These are phyloP conservation scores for Crotophaga sulcirostris DNA, from an alignment of 2,113 vertebrate genomes.

Conservation along the genomic window DNA sequence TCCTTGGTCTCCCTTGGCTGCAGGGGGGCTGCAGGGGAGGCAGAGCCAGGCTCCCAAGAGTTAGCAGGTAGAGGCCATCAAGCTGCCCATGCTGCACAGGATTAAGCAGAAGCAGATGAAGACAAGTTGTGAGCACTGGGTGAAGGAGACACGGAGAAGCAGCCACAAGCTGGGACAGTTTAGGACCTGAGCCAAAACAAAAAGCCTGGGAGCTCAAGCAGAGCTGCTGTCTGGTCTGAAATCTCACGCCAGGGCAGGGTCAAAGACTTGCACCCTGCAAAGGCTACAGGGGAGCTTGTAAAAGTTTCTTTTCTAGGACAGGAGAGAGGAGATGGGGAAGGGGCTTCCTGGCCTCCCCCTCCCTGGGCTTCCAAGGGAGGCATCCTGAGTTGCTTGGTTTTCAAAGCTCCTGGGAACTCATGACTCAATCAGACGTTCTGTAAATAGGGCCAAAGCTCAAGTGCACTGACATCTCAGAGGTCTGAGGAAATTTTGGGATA, in stretches of 20 bases:
- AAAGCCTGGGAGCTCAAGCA: background rate
- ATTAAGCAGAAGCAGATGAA: slow-evolving; percentile 53
- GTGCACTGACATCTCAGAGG: background rate
- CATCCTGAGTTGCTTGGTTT: background rate
- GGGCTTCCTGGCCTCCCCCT: background rate
- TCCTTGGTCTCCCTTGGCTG: background rate
- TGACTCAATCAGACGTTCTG: background rate
- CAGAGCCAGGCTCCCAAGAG: background rate
- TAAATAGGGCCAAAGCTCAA: background rate
- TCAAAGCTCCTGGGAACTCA: background rate
- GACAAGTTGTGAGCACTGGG: background rate
- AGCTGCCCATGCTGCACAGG: background rate
- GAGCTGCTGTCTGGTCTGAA: background rate
- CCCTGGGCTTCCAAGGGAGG: background rate
- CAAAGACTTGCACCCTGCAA: background rate
- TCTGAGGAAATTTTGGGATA: background rate
- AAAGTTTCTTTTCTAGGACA: background rate
- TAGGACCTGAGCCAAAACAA: background rate
- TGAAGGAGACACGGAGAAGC: background rate
- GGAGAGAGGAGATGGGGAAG: background rate
- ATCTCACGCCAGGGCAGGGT: background rate
- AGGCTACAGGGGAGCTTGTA: background rate
- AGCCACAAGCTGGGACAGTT: slow-evolving; percentile 31
- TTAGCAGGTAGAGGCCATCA: background rate
- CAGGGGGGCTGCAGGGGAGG: background rate